Evolutionary conservation across 2,888 invertebrate genomes (phyloP).

Genomic region (Phytoseiulus persimilis): DNA sequence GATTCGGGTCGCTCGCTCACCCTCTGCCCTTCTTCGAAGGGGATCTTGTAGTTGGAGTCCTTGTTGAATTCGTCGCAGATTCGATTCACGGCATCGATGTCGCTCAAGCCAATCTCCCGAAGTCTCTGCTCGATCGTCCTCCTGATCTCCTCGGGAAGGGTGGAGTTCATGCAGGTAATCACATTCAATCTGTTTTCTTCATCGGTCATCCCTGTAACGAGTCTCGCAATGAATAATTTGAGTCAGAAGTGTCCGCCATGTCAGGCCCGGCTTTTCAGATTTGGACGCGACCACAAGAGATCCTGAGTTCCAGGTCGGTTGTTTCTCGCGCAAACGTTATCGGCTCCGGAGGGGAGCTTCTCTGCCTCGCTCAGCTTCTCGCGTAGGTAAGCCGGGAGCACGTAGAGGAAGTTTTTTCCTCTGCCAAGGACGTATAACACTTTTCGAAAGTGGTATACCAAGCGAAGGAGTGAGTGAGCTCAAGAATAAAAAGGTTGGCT

Average conservation of each 20-base stretch:
- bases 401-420: not conserved
- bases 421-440: not conserved
- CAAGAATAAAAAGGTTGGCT: not conserved
- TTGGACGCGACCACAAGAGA: no score
- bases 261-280: no score
- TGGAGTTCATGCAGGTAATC: not conserved
- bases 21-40: not conserved
- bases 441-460: not conserved
- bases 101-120: not conserved
- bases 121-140: not conserved
- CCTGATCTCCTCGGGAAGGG: not conserved
- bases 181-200: not conserved
- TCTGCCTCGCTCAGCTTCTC: no score
- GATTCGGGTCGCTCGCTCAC: no score
- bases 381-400: no score
- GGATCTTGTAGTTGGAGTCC: conserved; percentile 7
- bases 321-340: not conserved
- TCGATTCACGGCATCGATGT: not conserved
- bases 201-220: not conserved
- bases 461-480: not conserved
- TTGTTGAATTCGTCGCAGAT: conserved; percentile 10
- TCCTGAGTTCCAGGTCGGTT: no score
- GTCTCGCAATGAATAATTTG: no score
- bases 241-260: not conserved
- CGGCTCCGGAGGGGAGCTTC: not conserved